phyloP scores from a whole-genome alignment of 2,888 invertebrate genomes.

The Cactoblastis cactorum region DNA sequence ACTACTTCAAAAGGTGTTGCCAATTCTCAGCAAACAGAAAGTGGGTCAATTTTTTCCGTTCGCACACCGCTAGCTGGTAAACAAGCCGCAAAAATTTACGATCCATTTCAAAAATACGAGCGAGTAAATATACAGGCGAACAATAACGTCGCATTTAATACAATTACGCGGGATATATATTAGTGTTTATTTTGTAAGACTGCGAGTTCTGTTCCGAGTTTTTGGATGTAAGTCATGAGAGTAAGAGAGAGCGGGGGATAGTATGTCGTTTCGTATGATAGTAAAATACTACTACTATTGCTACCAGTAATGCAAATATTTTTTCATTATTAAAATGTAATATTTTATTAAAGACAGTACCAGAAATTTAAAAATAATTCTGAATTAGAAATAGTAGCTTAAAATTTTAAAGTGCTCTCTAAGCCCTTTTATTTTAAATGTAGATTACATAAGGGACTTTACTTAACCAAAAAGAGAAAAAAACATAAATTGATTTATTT shows the following conservation, averaged over 20 bases:
- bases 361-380: too few relatives aligned
- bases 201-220: slow-evolving; percentile 46
- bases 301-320: too few relatives aligned
- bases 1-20: background rate
- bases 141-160: slow-evolving; percentile 74
- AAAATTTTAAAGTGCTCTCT: too few relatives aligned
- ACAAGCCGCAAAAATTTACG: slow-evolving; percentile 33
- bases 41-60: slow-evolving; percentile 9
- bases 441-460: too few relatives aligned
- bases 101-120: slow-evolving; percentile 50
- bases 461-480: too few relatives aligned
- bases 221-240: slow-evolving; percentile 21
- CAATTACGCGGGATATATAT: slow-evolving; percentile 70
- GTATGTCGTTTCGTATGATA: background rate
- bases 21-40: background rate
- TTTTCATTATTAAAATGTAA: too few relatives aligned
- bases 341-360: too few relatives aligned
- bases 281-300: too few relatives aligned
- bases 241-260: slow-evolving; percentile 21
- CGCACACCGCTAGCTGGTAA: slow-evolving; percentile 19
- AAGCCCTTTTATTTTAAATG: too few relatives aligned
- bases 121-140: slow-evolving; percentile 50
- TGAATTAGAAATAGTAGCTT: too few relatives aligned
- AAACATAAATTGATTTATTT: too few relatives aligned
- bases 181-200: slow-evolving; percentile 69